Evolutionary conservation across 2,888 invertebrate species (phyloP), one percentile per base, ranked within the genome.

Genomic region (Megalurothrips usitatus): DNA sequence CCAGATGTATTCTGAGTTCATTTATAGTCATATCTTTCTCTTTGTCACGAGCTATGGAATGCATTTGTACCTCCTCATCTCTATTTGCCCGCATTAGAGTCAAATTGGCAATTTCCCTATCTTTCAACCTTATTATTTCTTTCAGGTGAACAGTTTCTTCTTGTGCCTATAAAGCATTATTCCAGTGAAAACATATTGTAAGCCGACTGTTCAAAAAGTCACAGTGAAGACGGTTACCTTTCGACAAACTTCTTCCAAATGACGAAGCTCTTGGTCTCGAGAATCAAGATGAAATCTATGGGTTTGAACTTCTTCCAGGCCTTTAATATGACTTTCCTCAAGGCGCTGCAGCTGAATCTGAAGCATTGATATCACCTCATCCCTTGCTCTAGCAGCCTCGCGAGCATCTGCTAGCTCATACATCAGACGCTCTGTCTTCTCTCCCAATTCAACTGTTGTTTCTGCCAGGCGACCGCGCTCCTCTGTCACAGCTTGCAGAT

Each of bases 201-300:
- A 68, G 3, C n/a, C 11, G 0, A 23, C 11, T 68, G 2, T 11
- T 23, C 11, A 23, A 23, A 23, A 10, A 11, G 12, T 11, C n/a
- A 75, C 12, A 8, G 23, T 4, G 23, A 4, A 10, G 3, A 3
- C 23, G 23, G 6, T 78, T 83, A 85, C 85, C 83, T 84, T 84
- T 43, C 82, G 80, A 82, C 85, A 85, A n/a, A 85, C 82, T 82
- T 85, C 84, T 68, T 85, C 84, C 12, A 86, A 83, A 80, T 86
- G 85, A 79, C 83, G 82, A 63, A 86, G 82, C 82, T 86, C 86
- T 79, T 85, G 84, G 58, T 86, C 85, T 63, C 84, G 84, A 81
- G 84, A 84, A 17, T 83, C 84, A 19, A 85, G 83, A 78, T 84
- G 82, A 47, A 85, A 83, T 75, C 84, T 84, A 23, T 84, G 84